Conservation (phyloP, 2,888 invertebrate genomes). For the Chymomyza amoena region DNA sequence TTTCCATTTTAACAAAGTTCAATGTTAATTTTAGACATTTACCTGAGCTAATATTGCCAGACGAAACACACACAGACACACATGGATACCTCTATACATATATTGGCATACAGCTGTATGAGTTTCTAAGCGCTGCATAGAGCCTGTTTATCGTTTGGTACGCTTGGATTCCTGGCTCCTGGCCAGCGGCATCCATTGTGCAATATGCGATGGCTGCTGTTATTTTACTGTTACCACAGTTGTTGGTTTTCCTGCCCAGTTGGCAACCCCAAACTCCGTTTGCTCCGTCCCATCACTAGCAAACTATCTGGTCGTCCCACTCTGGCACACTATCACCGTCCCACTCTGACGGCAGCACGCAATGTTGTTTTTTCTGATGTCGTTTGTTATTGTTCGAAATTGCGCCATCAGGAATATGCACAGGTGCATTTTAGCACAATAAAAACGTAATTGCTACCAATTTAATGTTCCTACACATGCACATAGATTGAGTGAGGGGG, state of each 20-base stretch:
- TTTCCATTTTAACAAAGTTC: conserved; percentile 60
- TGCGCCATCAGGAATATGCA: conserved; percentile 75
- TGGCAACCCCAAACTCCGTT: background rate
- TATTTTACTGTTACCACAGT: conserved; percentile 65
- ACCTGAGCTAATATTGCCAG: conserved; percentile 68
- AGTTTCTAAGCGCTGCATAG: background rate
- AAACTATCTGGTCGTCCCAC: background rate
- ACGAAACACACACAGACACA: conserved; percentile 31
- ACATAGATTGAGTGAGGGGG: background rate
- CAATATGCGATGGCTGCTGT: conserved; percentile 37
- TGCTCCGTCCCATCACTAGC: background rate
- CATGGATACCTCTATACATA: conserved; percentile 2
- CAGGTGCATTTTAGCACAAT: conserved; percentile 74
- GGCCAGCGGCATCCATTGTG: background rate
- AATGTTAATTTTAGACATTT: conserved; percentile 73
- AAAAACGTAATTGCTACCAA: conserved; percentile 72
- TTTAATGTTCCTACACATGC: conserved; percentile 51
- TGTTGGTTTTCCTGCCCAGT: conserved; percentile 61
- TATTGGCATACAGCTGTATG: background rate
- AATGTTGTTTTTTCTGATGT: conserved; percentile 71
- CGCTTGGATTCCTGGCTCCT: background rate
- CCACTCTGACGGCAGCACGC: conserved; percentile 10
- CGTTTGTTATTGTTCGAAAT: conserved; percentile 73
- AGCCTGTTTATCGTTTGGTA: background rate
- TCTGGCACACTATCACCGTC: background rate